Percentiles rank a stretch among this genome's conserved stretches.
Evolutionary conservation across 2,797 vertebrate genomes (phyloP).

Genomic region (Crypturellus tataupa): DNA sequence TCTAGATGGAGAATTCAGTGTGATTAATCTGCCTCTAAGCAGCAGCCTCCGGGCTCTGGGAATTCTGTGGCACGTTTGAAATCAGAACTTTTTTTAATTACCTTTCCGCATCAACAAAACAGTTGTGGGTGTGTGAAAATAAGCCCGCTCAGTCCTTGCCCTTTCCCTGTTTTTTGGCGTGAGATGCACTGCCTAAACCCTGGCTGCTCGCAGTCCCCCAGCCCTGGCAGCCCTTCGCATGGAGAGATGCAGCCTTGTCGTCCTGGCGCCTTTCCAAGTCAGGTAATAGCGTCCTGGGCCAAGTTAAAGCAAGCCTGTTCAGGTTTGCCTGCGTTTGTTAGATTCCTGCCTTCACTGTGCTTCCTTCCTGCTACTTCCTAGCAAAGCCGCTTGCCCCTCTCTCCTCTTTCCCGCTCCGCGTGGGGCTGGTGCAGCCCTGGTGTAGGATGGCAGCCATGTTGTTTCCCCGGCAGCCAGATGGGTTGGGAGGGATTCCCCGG

Average conservation of each 20-base stretch:
- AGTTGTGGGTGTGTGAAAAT: constrained; percentile 70
- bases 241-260: constrained; percentile 43
- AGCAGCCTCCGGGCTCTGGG: constrained; percentile 84
- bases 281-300: constrained; percentile 30
- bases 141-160: constrained; percentile 63
- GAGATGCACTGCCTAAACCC: neutral
- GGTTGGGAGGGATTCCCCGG: neutral
- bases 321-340: neutral
- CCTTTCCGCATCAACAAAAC: constrained; percentile 77
- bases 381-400: neutral
- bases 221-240: constrained; percentile 51
- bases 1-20: constrained; percentile 86
- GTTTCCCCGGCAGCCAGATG: accelerated
- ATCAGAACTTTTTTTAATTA: constrained; percentile 82
- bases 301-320: constrained; percentile 51
- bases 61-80: constrained; percentile 84
- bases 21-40: constrained; percentile 88
- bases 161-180: neutral
- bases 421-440: neutral
- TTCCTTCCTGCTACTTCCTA: constrained; percentile 20
- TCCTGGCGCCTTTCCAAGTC: constrained; percentile 53
- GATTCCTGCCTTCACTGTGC: constrained; percentile 4
- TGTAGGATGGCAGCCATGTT: neutral
- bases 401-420: neutral
- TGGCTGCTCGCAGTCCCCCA: neutral